phyloP scores from a whole-genome alignment of 2,113 vertebrate species.

The Crotalus viridis region DNA sequence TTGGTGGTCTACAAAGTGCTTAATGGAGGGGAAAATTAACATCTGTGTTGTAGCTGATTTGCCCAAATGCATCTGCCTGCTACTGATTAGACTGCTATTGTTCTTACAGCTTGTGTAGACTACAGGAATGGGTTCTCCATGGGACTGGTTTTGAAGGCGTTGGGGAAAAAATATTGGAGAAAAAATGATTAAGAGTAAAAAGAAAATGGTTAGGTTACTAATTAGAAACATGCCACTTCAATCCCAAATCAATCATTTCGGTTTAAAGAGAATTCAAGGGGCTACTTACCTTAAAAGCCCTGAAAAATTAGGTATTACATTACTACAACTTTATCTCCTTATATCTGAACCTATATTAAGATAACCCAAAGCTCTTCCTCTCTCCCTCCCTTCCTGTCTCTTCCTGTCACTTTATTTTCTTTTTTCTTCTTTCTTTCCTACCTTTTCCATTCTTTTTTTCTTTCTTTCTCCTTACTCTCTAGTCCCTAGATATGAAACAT shows the following conservation, averaged over 20 bases:
- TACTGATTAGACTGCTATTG: neutral
- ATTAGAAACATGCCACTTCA: neutral
- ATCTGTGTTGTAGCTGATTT: constrained; percentile 24
- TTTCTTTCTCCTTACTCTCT: no score
- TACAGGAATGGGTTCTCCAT: neutral
- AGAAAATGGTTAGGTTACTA: neutral
- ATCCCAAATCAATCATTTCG: no score
- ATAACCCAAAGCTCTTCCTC: neutral
- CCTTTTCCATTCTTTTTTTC: neutral
- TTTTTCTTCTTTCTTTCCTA: neutral
- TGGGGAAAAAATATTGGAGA: neutral
- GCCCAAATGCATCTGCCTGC: constrained; percentile 7
- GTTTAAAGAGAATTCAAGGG: no score
- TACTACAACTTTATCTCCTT: neutral
- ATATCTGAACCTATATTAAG: neutral
- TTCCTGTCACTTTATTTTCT: no score
- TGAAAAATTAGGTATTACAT: neutral
- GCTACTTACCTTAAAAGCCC: neutral
- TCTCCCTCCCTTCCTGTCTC: neutral
- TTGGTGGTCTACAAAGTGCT: constrained; percentile 26
- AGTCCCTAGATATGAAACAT: neutral
- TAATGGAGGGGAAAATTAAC: constrained; percentile 38
- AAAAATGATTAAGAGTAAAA: neutral
- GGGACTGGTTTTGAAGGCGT: neutral
- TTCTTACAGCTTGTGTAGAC: neutral